Conservation (phyloP, 2,797 vertebrate genomes). For the Rhabdomys pumilio region DNA sequence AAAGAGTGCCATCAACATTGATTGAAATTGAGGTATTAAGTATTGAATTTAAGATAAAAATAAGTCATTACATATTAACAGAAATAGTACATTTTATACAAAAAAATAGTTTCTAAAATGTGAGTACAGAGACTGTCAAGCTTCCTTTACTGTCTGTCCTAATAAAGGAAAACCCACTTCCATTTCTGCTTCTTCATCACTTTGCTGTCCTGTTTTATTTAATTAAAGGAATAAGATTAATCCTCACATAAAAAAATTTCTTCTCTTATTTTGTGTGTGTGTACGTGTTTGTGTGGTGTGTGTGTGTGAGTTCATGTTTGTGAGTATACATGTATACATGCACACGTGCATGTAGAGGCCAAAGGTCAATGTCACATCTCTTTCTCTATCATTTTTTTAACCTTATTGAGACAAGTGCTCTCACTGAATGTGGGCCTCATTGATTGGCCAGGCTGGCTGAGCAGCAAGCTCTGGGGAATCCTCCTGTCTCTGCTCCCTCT, state of each 20-base stretch:
- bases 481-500: not conserved
- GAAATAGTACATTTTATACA: conserved; percentile 8
- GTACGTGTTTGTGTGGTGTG: not conserved
- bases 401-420: not conserved
- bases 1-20: conserved; percentile 33
- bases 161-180: conserved; percentile 14
- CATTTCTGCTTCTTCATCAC: not conserved
- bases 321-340: not conserved
- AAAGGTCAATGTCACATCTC: not conserved
- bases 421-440: not conserved
- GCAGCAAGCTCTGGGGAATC: not conserved
- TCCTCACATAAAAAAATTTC: not conserved
- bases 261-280: not conserved
- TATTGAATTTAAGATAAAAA: conserved; percentile 46
- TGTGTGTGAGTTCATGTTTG: not conserved
- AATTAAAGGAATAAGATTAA: conserved; percentile 18
- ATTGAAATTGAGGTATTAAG: conserved; percentile 9
- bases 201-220: conserved; percentile 2
- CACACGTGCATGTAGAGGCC: not conserved
- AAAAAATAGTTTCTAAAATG: conserved; percentile 5
- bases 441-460: not conserved
- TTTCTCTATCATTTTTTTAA: not conserved
- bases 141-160: conserved; percentile 20
- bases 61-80: not conserved
- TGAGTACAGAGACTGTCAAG: not conserved